phyloP scores from a whole-genome alignment of 2,888 invertebrate genomes.

The Eupithecia tripunctaria region DNA sequence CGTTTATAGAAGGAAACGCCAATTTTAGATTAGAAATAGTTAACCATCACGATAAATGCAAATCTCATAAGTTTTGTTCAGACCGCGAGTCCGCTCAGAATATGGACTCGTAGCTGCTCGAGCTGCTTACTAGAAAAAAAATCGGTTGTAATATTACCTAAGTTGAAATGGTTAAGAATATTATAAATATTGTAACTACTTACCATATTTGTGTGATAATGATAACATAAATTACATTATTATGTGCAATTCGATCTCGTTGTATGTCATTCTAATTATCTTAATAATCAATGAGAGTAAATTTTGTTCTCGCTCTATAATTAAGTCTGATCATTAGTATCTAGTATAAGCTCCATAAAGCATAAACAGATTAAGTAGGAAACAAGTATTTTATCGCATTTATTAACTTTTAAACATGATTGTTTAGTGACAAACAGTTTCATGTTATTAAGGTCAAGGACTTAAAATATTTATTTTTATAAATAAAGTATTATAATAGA shows the following conservation, averaged over 20 bases:
- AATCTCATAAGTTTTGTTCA: slow-evolving; percentile 88
- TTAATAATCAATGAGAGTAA: not conserved
- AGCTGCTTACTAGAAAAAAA: too few species aligned
- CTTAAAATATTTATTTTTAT: not conserved
- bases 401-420: slow-evolving; percentile 6
- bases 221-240: slow-evolving; percentile 12
- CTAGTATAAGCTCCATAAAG: not conserved
- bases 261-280: not conserved
- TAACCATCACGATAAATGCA: slow-evolving; percentile 91
- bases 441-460: not conserved
- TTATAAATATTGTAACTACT: not conserved
- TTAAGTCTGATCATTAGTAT: not conserved
- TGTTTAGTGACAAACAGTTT: not conserved
- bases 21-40: slow-evolving; percentile 91
- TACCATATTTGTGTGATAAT: slow-evolving; percentile 20
- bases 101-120: slow-evolving; percentile 17
- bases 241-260: not conserved
- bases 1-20: slow-evolving; percentile 90
- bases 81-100: slow-evolving; percentile 70
- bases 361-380: not conserved
- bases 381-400: slow-evolving; percentile 5
- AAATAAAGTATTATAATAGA: not conserved
- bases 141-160: not conserved
- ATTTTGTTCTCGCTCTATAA: not conserved
- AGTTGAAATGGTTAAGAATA: not conserved